Conservation (phyloP, 2,797 vertebrate species). For the Poecilia picta region DNA sequence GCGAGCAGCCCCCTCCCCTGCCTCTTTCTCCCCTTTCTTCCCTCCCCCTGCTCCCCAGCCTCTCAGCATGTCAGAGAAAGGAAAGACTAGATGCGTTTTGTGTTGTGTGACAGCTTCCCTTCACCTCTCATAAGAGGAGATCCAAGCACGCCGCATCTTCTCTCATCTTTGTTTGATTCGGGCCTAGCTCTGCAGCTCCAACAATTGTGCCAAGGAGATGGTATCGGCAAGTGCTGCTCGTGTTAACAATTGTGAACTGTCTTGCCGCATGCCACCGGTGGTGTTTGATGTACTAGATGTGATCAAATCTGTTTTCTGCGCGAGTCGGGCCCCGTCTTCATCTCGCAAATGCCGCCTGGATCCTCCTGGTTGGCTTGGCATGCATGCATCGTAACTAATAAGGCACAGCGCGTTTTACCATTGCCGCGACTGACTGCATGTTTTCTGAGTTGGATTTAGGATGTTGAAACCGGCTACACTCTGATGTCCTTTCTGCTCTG, state of each 20-base stretch:
- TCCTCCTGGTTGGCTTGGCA: slow-evolving; percentile 44
- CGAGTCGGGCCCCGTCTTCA: slow-evolving; percentile 37
- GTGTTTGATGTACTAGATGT: slow-evolving; percentile 68
- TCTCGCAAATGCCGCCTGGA: slow-evolving; percentile 37
- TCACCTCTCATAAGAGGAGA: slow-evolving; percentile 77
- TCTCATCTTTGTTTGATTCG: slow-evolving; percentile 76
- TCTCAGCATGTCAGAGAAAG: slow-evolving; percentile 64
- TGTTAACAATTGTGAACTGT: slow-evolving; percentile 73
- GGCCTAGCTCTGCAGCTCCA: slow-evolving; percentile 58
- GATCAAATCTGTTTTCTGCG: slow-evolving; percentile 64
- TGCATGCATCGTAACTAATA: slow-evolving; percentile 48
- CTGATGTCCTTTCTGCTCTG: slow-evolving; percentile 37
- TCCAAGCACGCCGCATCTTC: slow-evolving; percentile 71
- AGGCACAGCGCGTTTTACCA: slow-evolving; percentile 32
- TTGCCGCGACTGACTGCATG: slow-evolving; percentile 39
- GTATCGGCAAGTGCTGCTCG: slow-evolving; percentile 53
- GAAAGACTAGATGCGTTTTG: slow-evolving; percentile 71
- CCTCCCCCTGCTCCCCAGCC: slow-evolving; percentile 53
- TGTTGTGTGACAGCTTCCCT: slow-evolving; percentile 79
- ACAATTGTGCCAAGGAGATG: slow-evolving; percentile 64
- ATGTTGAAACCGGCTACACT: slow-evolving; percentile 37
- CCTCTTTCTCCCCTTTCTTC: slow-evolving; percentile 1
- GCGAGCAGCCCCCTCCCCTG: slow-evolving; percentile 35
- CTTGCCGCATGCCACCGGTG: slow-evolving; percentile 59
- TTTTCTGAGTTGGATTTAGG: slow-evolving; percentile 32